Conservation (phyloP, 2,113 vertebrate species). For the Poecilia latipinna region DNA sequence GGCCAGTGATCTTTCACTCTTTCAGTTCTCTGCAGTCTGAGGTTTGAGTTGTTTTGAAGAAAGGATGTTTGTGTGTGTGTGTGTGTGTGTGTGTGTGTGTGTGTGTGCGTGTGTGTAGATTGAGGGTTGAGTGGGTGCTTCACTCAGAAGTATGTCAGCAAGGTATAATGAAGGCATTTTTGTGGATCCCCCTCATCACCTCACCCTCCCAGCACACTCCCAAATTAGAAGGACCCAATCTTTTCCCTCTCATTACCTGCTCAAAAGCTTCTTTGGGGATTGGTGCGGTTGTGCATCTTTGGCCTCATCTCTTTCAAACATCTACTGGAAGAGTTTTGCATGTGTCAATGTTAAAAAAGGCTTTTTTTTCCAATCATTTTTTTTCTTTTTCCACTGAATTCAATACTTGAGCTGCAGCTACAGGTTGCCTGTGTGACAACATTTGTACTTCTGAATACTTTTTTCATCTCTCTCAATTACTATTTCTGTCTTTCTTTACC, state of each 20-base stretch:
- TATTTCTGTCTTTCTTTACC: background rate
- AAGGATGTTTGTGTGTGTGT: constrained; percentile 21
- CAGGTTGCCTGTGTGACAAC: no score
- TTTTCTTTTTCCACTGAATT: background rate
- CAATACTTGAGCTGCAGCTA: background rate
- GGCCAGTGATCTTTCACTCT: constrained; percentile 40
- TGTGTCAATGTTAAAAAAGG: background rate
- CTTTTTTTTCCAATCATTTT: no score
- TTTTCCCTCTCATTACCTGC: constrained; percentile 77
- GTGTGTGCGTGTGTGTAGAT: constrained; percentile 1
- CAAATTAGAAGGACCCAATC: constrained; percentile 35
- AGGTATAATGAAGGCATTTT: constrained; percentile 50
- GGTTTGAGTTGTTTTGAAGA: constrained; percentile 42
- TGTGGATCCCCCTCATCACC: constrained; percentile 16
- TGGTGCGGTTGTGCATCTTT: background rate
- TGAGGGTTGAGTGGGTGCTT: constrained; percentile 41
- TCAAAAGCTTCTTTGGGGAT: constrained; percentile 77
- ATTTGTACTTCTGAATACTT: background rate
- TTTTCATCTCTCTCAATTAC: background rate
- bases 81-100: background rate
- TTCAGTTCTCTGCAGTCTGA: constrained; percentile 42
- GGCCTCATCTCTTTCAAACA: constrained; percentile 1
- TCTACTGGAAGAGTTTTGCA: background rate
- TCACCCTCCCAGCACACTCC: background rate
- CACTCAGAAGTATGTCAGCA: constrained; percentile 31